Conservation (phyloP, 2,888 invertebrate species). For the Cremastobaeus sp. region DNA sequence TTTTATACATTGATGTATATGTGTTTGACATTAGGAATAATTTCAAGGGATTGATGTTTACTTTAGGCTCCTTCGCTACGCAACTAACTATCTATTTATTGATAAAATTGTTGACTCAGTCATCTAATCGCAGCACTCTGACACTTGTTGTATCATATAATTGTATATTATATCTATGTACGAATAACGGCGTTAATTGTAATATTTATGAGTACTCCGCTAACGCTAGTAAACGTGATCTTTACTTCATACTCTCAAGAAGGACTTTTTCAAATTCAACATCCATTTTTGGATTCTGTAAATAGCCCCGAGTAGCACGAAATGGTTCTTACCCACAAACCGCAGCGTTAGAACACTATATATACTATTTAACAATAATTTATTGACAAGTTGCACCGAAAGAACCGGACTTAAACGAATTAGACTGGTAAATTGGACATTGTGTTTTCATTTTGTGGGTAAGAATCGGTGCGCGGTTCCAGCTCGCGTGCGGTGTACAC, state of each 20-base stretch:
- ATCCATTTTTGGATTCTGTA: slow-evolving; percentile 35
- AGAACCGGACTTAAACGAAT: no score
- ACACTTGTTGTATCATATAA: slow-evolving; percentile 42
- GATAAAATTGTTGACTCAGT: slow-evolving; percentile 20
- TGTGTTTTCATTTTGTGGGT: slow-evolving; percentile 35
- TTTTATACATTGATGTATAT: no score
- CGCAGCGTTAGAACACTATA: slow-evolving; percentile 23
- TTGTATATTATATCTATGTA: slow-evolving; percentile 41
- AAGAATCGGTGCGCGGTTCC: slow-evolving; percentile 46
- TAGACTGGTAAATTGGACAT: slow-evolving; percentile 20
- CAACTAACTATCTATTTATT: not conserved
- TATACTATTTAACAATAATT: slow-evolving; percentile 50
- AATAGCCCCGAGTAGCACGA: slow-evolving; percentile 31
- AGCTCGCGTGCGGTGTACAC: slow-evolving; percentile 43
- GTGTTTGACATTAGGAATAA: no score
- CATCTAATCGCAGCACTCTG: slow-evolving; percentile 27
- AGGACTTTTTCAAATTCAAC: no score
- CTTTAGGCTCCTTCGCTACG: no score
- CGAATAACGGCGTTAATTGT: slow-evolving; percentile 41
- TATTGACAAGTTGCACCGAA: no score
- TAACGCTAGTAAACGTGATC: not conserved
- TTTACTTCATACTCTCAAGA: no score
- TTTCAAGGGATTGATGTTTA: not conserved
- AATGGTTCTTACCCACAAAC: slow-evolving; percentile 52
- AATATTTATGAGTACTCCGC: slow-evolving; percentile 34